Conservation (phyloP, 2,888 invertebrate species). For the Congeria kusceri region DNA sequence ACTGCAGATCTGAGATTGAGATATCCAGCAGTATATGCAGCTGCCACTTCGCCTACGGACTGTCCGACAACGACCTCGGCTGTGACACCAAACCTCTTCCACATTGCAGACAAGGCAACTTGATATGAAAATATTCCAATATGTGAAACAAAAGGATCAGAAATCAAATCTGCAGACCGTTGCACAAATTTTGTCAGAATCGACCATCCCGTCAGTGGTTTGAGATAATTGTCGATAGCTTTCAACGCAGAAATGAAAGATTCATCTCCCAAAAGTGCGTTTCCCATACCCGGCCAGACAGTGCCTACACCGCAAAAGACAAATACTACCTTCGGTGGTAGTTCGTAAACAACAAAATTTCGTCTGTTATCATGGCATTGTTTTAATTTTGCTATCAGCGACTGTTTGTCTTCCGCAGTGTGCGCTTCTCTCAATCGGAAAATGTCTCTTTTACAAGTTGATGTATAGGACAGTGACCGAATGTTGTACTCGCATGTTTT, state of each 20-base stretch:
- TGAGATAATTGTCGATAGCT: conserved; percentile 46
- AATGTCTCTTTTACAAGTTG: conserved; percentile 65
- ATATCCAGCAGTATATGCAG: conserved; percentile 64
- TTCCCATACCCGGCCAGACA: conserved; percentile 68
- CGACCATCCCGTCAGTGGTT: conserved; percentile 36
- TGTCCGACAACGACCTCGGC: conserved; percentile 71
- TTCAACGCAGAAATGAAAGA: conserved; percentile 52
- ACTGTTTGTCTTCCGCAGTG: background rate
- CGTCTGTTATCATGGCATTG: background rate
- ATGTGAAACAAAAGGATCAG: conserved; percentile 67
- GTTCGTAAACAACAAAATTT: conserved; percentile 18
- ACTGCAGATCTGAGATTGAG: conserved; percentile 67
- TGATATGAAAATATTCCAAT: conserved; percentile 74
- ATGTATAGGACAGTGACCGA: conserved; percentile 56
- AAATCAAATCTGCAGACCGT: conserved; percentile 18
- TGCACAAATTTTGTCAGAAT: conserved; percentile 36
- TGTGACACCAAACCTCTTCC: conserved; percentile 62
- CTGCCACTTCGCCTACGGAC: conserved; percentile 76
- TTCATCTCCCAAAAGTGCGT: conserved; percentile 39
- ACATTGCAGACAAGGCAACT: conserved; percentile 63
- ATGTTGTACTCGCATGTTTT: conserved; percentile 12
- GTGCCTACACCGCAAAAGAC: conserved; percentile 73
- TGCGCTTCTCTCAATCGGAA: conserved; percentile 36
- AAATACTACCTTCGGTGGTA: conserved; percentile 50
- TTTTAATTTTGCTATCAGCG: background rate